phyloP scores from a whole-genome alignment of 35 echinoderm and acorn worm species.

The Apostichopus californicus region DNA sequence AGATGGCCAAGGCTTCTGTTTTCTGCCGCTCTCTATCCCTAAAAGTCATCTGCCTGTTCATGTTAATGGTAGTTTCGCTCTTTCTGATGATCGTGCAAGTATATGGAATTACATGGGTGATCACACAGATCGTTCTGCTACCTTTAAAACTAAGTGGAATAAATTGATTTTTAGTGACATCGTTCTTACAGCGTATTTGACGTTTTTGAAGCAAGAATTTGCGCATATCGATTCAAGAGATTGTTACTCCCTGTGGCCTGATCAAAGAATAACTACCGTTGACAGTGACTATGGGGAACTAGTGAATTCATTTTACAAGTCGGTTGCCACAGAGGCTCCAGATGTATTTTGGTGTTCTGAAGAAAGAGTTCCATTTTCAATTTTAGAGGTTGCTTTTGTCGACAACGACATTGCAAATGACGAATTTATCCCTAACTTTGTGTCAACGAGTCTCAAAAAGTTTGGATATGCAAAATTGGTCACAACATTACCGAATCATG shows the following conservation, averaged over 20 bases:
- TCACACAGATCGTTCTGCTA: background rate
- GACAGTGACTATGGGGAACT: conserved; percentile 33
- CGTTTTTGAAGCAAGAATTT: conserved; percentile 11
- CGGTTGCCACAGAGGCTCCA: background rate
- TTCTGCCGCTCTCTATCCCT: conserved; percentile 66
- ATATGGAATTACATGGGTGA: conserved; percentile 21
- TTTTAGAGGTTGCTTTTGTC: background rate
- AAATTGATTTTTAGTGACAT: conserved; percentile 51
- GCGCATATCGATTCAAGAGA: background rate
- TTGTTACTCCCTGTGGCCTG: conserved; percentile 15
- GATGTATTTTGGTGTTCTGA: conserved; percentile 7
- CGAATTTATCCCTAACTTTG: background rate
- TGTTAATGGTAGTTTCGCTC: conserved; percentile 79
- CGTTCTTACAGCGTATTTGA: conserved; percentile 61
- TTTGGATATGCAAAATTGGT: background rate
- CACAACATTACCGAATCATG: background rate
- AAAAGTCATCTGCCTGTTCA: conserved; percentile 71
- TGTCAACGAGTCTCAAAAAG: background rate
- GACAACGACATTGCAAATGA: background rate
- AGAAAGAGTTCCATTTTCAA: background rate
- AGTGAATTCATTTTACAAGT: conserved; percentile 2
- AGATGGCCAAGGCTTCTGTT: conserved; percentile 60
- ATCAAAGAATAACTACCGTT: background rate
- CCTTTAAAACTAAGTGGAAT: conserved; percentile 67
- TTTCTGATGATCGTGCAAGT: conserved; percentile 56